Evolutionary conservation across 2,888 invertebrate genomes (phyloP), one percentile per base, ranked within the genome.

Genomic region (Volucella inflata): DNA sequence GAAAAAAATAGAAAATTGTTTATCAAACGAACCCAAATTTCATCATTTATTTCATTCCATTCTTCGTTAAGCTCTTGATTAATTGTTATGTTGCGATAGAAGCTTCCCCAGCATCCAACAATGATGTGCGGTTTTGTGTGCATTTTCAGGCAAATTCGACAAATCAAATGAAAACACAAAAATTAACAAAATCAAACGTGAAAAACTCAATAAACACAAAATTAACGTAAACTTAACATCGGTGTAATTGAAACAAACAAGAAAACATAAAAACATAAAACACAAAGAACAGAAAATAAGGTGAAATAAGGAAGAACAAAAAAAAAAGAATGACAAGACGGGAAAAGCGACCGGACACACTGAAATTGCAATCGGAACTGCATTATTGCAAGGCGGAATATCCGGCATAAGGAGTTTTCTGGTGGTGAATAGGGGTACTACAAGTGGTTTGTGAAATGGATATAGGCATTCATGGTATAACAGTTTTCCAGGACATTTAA

Each of bases 1-100:
- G 6, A 11, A 44, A 50, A 68, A 59, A 30, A 3, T 4, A 17
- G 14, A 8, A 57, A 57, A 67, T 42, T 36, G 30, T 30, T 14
- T 42, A 36, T 16, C 87, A 84, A 88, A 90, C 92, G 84, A 85
- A 92, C 92, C 92, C 91, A 91, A 87, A 92, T 91, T 40, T 91
- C 91, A 10, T 88, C 64, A 70, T 91, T 89, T 0, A 92, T 51
- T 4, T 87, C 65, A 2, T 77, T 70, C 92, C 92, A 92, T 77
- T 92, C 92, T 2, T 87, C 87, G 78, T 91, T 91, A 0, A 92
- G 62, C 50, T 91, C 90, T 2, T 85, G 71, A 60, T 91, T 91
- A 21, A 92, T 87, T 8, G 88, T 80, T 17, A 88, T 88, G 53
- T 90, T 89, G 4, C 91, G 88, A 87, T 90, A 90, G 36, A 91